Percentiles rank a stretch among this genome's conserved stretches.
Evolutionary conservation across 2,797 vertebrate species (phyloP).

Genomic region (Gymnoscopelus braueri): DNA sequence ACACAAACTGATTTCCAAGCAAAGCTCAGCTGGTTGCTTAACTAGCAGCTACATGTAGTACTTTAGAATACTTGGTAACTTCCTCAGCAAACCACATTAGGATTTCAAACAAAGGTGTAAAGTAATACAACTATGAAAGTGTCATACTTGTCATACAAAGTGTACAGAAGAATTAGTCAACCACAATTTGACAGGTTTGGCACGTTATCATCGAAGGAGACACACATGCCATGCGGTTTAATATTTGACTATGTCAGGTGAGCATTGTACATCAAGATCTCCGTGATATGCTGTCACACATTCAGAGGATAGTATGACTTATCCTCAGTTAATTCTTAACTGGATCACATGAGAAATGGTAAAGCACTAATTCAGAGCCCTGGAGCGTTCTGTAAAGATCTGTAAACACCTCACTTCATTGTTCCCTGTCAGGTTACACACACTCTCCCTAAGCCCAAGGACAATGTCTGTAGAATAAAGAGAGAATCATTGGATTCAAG

Average conservation of each 20-base stretch:
- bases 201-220: conserved; percentile 74
- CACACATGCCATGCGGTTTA: conserved; percentile 64
- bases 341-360: conserved; percentile 71
- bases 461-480: conserved; percentile 66
- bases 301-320: conserved; percentile 71
- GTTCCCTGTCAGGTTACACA: conserved; percentile 75
- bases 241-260: conserved; percentile 66
- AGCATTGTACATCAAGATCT: conserved; percentile 69
- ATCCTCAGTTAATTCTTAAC: conserved; percentile 76
- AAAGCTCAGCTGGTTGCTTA: conserved; percentile 36
- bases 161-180: conserved; percentile 44
- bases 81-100: conserved; percentile 24
- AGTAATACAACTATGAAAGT: conserved; percentile 1
- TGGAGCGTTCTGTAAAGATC: conserved; percentile 73
- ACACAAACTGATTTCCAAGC: not conserved
- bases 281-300: conserved; percentile 64
- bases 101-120: conserved; percentile 51
- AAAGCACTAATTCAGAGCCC: conserved; percentile 74
- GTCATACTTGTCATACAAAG: not conserved
- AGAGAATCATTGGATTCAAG: conserved; percentile 63
- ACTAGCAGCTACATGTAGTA: too few species aligned
- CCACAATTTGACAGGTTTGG: conserved; percentile 40
- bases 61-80: too few species aligned
- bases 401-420: conserved; percentile 79
- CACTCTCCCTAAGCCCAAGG: conserved; percentile 71